Evolutionary conservation across 2,113 vertebrate genomes (phyloP).

Genomic region (Strigops habroptila): DNA sequence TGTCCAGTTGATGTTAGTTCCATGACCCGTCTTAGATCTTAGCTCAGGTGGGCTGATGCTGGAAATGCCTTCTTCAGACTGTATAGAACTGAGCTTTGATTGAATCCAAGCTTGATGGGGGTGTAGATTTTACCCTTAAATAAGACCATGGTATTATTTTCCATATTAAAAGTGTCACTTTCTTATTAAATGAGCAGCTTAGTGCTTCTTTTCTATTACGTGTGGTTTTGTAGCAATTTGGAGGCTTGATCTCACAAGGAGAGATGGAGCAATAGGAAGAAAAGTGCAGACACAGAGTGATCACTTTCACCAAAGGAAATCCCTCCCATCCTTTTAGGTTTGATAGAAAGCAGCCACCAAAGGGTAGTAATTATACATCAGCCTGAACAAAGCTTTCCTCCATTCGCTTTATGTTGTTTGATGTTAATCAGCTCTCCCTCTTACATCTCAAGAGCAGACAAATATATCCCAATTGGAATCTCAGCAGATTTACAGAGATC

Average conservation of each 20-base stretch:
- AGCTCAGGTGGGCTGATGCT: not conserved
- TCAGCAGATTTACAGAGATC: slow-evolving; percentile 34
- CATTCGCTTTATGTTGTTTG: not conserved
- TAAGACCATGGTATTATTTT: not conserved
- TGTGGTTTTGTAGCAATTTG: not conserved
- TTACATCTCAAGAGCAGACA: slow-evolving; percentile 53
- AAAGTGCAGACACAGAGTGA: not conserved
- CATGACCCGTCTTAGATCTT: not conserved
- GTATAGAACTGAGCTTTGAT: not conserved
- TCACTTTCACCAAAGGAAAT: slow-evolving; percentile 50
- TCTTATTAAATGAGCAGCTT: not conserved
- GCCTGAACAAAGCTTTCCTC: slow-evolving; percentile 30
- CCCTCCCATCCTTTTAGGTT: slow-evolving; percentile 39
- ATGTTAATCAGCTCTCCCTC: slow-evolving; percentile 15
- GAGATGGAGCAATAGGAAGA: not conserved
- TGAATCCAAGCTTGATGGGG: not conserved
- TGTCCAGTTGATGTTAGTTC: not conserved
- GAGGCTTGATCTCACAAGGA: not conserved
- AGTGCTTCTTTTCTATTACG: not conserved
- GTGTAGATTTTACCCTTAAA: not conserved
- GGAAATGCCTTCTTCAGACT: not conserved
- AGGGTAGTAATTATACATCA: slow-evolving; percentile 48
- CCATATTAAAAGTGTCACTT: not conserved
- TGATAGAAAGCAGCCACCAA: slow-evolving; percentile 46
- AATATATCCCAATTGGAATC: slow-evolving; percentile 33